Conservation (phyloP, 2,888 invertebrate genomes). For the Orchesella flavescens region DNA sequence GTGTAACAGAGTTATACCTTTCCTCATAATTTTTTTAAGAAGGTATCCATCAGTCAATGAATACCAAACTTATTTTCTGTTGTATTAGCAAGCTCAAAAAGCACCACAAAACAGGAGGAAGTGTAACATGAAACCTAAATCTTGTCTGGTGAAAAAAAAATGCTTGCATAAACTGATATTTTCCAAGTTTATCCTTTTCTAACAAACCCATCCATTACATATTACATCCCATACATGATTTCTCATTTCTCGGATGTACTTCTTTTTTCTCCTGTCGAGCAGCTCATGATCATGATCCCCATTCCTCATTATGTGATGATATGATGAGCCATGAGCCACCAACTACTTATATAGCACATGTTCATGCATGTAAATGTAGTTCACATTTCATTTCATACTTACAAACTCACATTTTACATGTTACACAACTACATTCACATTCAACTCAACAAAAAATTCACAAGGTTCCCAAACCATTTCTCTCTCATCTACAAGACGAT, state of each 20-base stretch:
- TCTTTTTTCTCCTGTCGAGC: not conserved
- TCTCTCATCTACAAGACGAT: not conserved
- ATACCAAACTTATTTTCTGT: not conserved
- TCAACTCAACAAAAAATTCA: too few species aligned
- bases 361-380: too few species aligned
- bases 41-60: slow-evolving; percentile 28
- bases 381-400: too few species aligned
- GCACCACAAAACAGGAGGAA: slow-evolving; percentile 29
- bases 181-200: slow-evolving; percentile 6
- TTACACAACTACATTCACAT: not conserved
- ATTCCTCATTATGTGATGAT: slow-evolving; percentile 7
- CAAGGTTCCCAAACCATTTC: too few species aligned
- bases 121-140: slow-evolving; percentile 45
- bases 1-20: too few species aligned
- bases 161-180: slow-evolving; percentile 27
- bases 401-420: not conserved
- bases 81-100: not conserved
- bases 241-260: not conserved
- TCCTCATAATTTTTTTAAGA: too few species aligned
- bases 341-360: too few species aligned
- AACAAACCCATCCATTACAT: not conserved
- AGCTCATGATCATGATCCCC: not conserved
- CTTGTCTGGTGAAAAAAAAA: slow-evolving; percentile 19
- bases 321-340: too few species aligned
- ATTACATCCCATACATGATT: not conserved